Evolutionary conservation across 2,113 vertebrate genomes (phyloP).

Genomic region (Psettodes erumei): DNA sequence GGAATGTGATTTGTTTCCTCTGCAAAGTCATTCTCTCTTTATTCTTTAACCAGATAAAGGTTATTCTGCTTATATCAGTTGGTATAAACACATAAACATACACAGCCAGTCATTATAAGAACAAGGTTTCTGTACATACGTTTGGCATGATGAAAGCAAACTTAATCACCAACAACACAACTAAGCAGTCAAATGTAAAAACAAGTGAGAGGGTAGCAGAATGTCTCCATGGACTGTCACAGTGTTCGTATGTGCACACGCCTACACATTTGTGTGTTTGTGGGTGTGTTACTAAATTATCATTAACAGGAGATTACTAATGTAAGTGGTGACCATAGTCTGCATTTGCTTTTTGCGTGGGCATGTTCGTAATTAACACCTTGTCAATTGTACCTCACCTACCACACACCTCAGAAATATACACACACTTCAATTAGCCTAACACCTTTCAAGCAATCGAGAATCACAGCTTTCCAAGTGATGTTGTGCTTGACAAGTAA

Average conservation of each 20-base stretch:
- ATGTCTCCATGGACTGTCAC: neutral
- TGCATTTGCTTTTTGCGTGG: neutral
- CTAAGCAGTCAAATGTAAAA: neutral
- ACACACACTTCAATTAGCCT: neutral
- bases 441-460: neutral
- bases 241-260: neutral
- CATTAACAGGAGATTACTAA: slow-evolving; percentile 32
- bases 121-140: neutral
- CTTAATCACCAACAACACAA: neutral
- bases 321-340: neutral
- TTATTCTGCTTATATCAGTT: neutral
- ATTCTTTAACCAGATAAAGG: neutral
- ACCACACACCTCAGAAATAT: neutral
- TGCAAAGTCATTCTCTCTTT: neutral
- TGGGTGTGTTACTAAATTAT: neutral
- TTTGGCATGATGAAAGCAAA: neutral
- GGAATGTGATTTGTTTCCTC: neutral
- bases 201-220: neutral
- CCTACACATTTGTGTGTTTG: neutral
- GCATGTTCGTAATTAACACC: slow-evolving; percentile 11
- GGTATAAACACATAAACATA: neutral
- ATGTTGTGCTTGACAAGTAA: neutral
- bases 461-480: neutral
- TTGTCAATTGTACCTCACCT: slow-evolving; percentile 17
- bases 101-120: too few relatives aligned